Percentiles rank a stretch among this genome's conserved stretches.
Evolutionary conservation across 2,888 invertebrate genomes (phyloP).

Genomic region (Drosophila diplacantha): DNA sequence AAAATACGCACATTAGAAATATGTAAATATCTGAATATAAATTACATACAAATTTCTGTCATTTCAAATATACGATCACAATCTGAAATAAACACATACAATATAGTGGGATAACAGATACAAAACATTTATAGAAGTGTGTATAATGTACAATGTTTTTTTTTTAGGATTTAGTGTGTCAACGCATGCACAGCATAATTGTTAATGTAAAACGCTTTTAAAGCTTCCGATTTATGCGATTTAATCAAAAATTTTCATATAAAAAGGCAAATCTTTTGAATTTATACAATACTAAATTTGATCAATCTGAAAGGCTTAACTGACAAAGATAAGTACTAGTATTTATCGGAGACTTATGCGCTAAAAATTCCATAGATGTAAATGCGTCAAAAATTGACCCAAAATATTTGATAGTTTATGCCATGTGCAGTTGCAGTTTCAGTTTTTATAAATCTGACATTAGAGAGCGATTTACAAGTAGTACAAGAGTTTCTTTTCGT

Average conservation of each 20-base stretch:
- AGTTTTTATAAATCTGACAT: constrained; percentile 25
- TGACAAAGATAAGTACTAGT: constrained; percentile 45
- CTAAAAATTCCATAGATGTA: constrained; percentile 62
- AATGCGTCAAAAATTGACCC: constrained; percentile 77
- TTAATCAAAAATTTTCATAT: constrained; percentile 69
- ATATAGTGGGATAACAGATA: constrained; percentile 49
- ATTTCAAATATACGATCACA: constrained; percentile 64
- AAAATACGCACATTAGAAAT: constrained; percentile 63
- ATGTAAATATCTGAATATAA: constrained; percentile 48
- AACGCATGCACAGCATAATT: constrained; percentile 54
- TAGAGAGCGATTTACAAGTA: constrained; percentile 42
- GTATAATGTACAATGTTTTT: constrained; percentile 38
- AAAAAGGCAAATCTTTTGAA: constrained; percentile 65
- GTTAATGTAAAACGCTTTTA: constrained; percentile 58
- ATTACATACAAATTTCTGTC: constrained; percentile 46
- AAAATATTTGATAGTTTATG: constrained; percentile 58
- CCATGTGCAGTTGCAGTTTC: constrained; percentile 35
- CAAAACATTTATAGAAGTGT: constrained; percentile 44
- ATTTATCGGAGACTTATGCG: constrained; percentile 47
- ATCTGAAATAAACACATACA: constrained; percentile 52
- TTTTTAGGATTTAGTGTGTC: constrained; percentile 8
- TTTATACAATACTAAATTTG: constrained; percentile 60
- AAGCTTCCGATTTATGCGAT: constrained; percentile 65
- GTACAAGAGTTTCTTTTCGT: constrained; percentile 12
- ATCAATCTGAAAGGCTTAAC: constrained; percentile 48